A percentile compares a stretch with the other conserved stretches of the same genome.
These are phyloP conservation scores for Heteromurus nitidus DNA, from an alignment of 2,888 invertebrate species.

Conservation along the genomic window DNA sequence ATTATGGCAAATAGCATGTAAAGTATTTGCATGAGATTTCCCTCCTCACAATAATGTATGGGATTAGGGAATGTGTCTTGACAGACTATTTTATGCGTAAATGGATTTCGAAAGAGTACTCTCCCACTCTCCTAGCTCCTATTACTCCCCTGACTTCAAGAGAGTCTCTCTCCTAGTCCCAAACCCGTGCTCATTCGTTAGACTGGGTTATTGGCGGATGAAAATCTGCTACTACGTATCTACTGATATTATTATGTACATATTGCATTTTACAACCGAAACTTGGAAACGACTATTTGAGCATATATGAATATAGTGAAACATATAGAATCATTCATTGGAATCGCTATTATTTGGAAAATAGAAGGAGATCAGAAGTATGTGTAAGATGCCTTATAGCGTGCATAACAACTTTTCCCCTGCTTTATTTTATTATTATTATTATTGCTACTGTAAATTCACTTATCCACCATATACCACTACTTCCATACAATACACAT, in stretches of 20 bases:
- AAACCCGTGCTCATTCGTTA: background rate
- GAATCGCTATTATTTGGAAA: background rate
- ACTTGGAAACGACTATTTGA: background rate
- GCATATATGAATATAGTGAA: background rate
- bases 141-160: background rate
- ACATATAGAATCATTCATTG: constrained; percentile 30
- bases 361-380: background rate
- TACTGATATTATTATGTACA: too few relatives aligned
- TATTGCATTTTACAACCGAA: too few relatives aligned
- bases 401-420: too few relatives aligned
- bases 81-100: constrained; percentile 61
- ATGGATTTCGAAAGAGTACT: constrained; percentile 57
- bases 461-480: background rate
- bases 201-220: too few relatives aligned
- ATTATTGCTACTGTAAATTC: background rate
- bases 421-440: background rate
- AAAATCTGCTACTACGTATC: too few relatives aligned
- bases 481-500: constrained; percentile 12
- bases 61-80: constrained; percentile 60
- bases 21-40: constrained; percentile 52
- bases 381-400: too few relatives aligned
- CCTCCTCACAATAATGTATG: constrained; percentile 51
- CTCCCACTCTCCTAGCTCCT: background rate
- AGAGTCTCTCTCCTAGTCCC: constrained; percentile 1
- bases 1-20: constrained; percentile 49